Evolutionary conservation across 1,140 invertebrate species (phyloP).

Genomic region (Chymomyza costata): DNA sequence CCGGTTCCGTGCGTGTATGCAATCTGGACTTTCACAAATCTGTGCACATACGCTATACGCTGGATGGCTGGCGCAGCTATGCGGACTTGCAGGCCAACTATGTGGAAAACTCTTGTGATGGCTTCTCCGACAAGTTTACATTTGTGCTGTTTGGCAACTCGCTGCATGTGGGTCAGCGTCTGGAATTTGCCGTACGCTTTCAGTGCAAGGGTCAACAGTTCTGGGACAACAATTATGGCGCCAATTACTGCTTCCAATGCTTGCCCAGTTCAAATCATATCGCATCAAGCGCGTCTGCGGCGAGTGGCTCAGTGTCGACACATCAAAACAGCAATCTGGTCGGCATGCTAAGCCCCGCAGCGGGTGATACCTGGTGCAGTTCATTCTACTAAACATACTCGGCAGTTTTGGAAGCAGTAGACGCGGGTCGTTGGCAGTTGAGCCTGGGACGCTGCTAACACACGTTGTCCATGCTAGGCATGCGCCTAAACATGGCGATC

Average conservation of each 20-base stretch:
- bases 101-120: constrained; percentile 91
- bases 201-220: constrained; percentile 87
- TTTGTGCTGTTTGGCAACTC: constrained; percentile 85
- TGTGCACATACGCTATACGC: constrained; percentile 89
- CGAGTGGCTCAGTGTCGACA: constrained; percentile 45
- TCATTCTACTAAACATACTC: constrained; percentile 58
- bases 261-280: constrained; percentile 76
- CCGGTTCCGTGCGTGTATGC: constrained; percentile 89
- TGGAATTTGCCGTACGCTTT: constrained; percentile 90
- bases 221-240: constrained; percentile 92
- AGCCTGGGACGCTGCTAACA: too few relatives aligned
- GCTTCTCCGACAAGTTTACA: constrained; percentile 92
- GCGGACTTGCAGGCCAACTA: constrained; percentile 89
- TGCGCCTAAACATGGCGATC: constrained; percentile 1
- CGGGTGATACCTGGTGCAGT: constrained; percentile 71
- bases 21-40: constrained; percentile 95
- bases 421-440: constrained; percentile 33
- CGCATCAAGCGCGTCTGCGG: constrained; percentile 43
- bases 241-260: constrained; percentile 91
- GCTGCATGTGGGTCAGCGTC: constrained; percentile 82
- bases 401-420: constrained; percentile 30
- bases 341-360: constrained; percentile 64
- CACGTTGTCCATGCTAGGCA: constrained; percentile 6
- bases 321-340: constrained; percentile 43
- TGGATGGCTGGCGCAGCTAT: constrained; percentile 90